These are phyloP conservation scores for Eupithecia exiguata DNA, from an alignment of 2,888 invertebrate genomes.

Conservation along the genomic window DNA sequence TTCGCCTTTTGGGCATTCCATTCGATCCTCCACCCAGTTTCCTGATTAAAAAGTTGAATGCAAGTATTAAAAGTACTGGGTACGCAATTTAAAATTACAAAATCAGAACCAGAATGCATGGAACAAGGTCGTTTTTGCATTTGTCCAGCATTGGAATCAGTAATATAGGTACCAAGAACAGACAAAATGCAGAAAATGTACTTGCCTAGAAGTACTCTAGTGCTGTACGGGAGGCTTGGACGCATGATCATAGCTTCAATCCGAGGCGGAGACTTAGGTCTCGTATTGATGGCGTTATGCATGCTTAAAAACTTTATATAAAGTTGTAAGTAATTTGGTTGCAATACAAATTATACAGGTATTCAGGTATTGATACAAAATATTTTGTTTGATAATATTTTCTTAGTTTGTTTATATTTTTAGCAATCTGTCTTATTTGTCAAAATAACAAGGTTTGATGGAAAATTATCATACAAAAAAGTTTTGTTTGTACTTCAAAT, in stretches of 20 bases:
- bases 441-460: background rate
- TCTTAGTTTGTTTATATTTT: background rate
- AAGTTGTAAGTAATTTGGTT: too few species aligned
- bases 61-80: background rate
- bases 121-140: background rate
- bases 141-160: background rate
- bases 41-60: constrained; percentile 50
- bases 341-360: background rate
- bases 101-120: background rate
- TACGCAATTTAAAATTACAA: background rate
- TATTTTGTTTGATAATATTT: background rate
- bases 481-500: background rate
- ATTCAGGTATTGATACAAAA: background rate
- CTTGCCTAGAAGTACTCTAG: constrained; percentile 70
- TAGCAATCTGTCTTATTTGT: background rate
- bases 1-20: constrained; percentile 63
- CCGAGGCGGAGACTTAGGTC: constrained; percentile 62
- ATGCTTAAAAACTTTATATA: constrained; percentile 1
- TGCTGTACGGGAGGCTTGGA: constrained; percentile 58
- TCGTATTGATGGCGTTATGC: background rate
- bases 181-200: constrained; percentile 17
- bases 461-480: background rate
- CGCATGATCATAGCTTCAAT: constrained; percentile 65
- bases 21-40: constrained; percentile 78
- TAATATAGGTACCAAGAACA: background rate